Evolutionary conservation across 1,140 invertebrate genomes (phyloP).

Genomic region (Colletes latitarsis): DNA sequence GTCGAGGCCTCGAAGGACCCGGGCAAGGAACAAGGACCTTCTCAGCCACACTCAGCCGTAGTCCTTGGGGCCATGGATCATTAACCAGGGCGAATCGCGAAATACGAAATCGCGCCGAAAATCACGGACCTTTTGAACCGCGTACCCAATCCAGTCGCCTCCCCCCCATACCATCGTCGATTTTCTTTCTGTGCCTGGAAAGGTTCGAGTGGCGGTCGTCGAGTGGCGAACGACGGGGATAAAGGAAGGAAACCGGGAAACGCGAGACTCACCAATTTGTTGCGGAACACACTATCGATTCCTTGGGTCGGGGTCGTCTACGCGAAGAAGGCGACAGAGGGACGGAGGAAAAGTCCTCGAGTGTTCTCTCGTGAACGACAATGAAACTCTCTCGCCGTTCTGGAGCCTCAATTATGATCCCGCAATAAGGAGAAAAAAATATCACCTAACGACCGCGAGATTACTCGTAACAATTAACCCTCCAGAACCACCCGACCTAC

Average conservation of each 20-base stretch:
- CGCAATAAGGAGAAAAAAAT: conserved; percentile 36
- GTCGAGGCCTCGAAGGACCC: conserved; percentile 70
- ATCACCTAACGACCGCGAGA: conserved; percentile 43
- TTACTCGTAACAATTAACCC: conserved; percentile 50
- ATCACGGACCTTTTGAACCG: conserved; percentile 69
- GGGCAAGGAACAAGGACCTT: conserved; percentile 75
- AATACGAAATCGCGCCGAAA: conserved; percentile 74
- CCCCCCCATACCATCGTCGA: not conserved
- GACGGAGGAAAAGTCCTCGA: conserved; percentile 11
- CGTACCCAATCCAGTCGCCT: not conserved
- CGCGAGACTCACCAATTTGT: conserved; percentile 71
- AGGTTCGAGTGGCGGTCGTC: conserved; percentile 48
- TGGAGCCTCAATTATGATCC: conserved; percentile 51
- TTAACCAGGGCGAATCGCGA: conserved; percentile 74
- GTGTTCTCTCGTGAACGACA: conserved; percentile 43
- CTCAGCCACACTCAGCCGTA: conserved; percentile 76
- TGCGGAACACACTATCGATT: conserved; percentile 66
- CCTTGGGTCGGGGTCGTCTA: not conserved
- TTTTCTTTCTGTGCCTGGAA: conserved; percentile 26
- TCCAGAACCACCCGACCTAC: not conserved
- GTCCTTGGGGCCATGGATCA: conserved; percentile 77
- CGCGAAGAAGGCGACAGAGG: not conserved
- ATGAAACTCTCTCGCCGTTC: conserved; percentile 43
- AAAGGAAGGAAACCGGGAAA: conserved; percentile 60
- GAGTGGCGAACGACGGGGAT: conserved; percentile 23